These are phyloP conservation scores for Drosophila kepulauana DNA, from an alignment of 1,140 invertebrate species.

Conservation along the genomic window DNA sequence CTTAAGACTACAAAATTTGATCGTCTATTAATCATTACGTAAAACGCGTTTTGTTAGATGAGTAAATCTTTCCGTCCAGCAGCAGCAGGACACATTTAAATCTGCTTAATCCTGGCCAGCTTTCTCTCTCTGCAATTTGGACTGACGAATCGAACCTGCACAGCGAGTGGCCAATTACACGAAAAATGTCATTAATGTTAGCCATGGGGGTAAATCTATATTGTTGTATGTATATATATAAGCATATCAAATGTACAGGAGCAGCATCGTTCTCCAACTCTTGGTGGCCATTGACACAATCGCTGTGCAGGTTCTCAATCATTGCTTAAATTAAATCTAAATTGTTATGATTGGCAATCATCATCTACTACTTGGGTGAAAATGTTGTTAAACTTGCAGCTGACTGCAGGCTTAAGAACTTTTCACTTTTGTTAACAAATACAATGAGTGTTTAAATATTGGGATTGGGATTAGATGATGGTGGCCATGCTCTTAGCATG, in stretches of 20 bases:
- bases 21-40: constrained; percentile 75
- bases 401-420: constrained; percentile 28
- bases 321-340: constrained; percentile 24
- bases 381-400: constrained; percentile 34
- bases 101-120: neutral
- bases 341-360: constrained; percentile 46
- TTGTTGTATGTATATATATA: constrained; percentile 24
- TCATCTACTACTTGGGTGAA: constrained; percentile 9
- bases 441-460: constrained; percentile 37
- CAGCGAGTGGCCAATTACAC: constrained; percentile 55
- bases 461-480: constrained; percentile 39
- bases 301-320: constrained; percentile 56
- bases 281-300: constrained; percentile 43
- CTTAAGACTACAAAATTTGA: constrained; percentile 77
- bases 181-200: constrained; percentile 26
- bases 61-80: constrained; percentile 32
- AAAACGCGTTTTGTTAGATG: constrained; percentile 51
- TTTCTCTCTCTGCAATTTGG: neutral
- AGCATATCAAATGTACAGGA: constrained; percentile 75
- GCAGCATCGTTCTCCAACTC: constrained; percentile 1
- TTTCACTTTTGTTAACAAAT: constrained; percentile 35
- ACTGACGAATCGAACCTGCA: constrained; percentile 40
- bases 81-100: neutral
- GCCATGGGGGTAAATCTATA: constrained; percentile 25
- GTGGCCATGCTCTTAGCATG: constrained; percentile 43